These are phyloP conservation scores for Crotalus viridis DNA, from an alignment of 2,113 vertebrate genomes.

Conservation along the genomic window DNA sequence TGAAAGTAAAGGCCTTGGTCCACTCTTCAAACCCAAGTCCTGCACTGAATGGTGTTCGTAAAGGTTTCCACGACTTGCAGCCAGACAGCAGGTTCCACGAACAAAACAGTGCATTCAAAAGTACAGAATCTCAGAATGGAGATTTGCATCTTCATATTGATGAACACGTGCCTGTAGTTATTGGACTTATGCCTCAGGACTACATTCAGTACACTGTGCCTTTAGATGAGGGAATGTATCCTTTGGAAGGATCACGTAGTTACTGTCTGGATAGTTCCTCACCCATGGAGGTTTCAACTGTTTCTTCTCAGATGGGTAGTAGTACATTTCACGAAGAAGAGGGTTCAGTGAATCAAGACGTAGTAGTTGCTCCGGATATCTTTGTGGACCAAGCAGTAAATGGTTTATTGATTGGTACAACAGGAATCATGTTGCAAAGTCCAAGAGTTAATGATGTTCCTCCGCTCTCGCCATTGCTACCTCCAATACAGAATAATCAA, in stretches of 20 bases:
- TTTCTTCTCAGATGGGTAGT: constrained; percentile 75
- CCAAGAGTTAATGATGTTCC: constrained; percentile 77
- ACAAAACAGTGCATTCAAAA: constrained; percentile 78
- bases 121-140: constrained; percentile 80
- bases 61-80: constrained; percentile 89
- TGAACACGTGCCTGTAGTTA: constrained; percentile 95
- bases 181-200: constrained; percentile 95
- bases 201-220: constrained; percentile 99
- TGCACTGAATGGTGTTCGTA: constrained; percentile 87
- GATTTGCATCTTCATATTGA: constrained; percentile 90
- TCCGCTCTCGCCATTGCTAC: constrained; percentile 91
- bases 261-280: constrained; percentile 89
- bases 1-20: constrained; percentile 95
- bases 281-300: constrained; percentile 89
- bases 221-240: constrained; percentile 98
- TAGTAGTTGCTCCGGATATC: constrained; percentile 82
- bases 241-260: constrained; percentile 85
- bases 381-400: constrained; percentile 87
- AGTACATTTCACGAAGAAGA: constrained; percentile 79
- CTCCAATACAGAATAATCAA: constrained; percentile 81
- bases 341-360: constrained; percentile 77
- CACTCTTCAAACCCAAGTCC: constrained; percentile 89
- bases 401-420: constrained; percentile 84
- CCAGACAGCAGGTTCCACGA: constrained; percentile 84
- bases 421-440: constrained; percentile 85